Evolutionary conservation across 2,888 invertebrate species (phyloP).

Genomic region (Nemotelus nigrinus): DNA sequence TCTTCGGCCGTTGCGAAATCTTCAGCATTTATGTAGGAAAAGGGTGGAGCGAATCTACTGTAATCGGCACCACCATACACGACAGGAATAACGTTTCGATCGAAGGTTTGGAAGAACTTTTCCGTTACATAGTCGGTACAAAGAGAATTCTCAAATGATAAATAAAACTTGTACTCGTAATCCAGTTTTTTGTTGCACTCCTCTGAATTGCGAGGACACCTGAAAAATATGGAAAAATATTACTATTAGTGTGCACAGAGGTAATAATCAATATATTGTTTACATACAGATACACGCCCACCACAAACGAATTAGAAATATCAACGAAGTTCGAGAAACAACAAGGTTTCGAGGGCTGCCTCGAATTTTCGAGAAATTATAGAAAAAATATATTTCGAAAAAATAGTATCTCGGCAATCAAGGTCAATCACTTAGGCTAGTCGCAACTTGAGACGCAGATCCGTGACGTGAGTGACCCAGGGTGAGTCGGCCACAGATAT

Average conservation of each 20-base stretch:
- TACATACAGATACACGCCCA: too few species aligned
- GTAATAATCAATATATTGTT: too few species aligned
- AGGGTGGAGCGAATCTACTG: conserved; percentile 68
- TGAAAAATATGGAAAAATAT: conserved; percentile 51
- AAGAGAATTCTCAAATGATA: conserved; percentile 75
- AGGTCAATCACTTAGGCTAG: too few species aligned
- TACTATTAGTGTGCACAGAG: not conserved
- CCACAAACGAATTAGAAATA: too few species aligned
- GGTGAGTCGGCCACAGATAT: too few species aligned
- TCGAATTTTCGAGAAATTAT: too few species aligned
- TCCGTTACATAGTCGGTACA: conserved; percentile 78
- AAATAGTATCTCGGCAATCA: too few species aligned
- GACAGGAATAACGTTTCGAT: conserved; percentile 69
- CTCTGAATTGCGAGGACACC: conserved; percentile 56
- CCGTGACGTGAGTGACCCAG: too few species aligned
- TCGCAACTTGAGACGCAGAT: too few species aligned
- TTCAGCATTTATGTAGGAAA: conserved; percentile 74
- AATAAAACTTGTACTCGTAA: conserved; percentile 74
- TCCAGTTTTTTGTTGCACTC: conserved; percentile 64
- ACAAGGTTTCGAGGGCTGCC: too few species aligned
- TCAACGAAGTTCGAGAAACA: too few species aligned
- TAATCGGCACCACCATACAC: conserved; percentile 77
- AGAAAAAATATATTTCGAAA: too few species aligned
- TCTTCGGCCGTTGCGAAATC: conserved; percentile 69
- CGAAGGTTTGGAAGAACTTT: conserved; percentile 64